phyloP scores from a whole-genome alignment of 1,140 invertebrate genomes.

The Hyphantria cunea region DNA sequence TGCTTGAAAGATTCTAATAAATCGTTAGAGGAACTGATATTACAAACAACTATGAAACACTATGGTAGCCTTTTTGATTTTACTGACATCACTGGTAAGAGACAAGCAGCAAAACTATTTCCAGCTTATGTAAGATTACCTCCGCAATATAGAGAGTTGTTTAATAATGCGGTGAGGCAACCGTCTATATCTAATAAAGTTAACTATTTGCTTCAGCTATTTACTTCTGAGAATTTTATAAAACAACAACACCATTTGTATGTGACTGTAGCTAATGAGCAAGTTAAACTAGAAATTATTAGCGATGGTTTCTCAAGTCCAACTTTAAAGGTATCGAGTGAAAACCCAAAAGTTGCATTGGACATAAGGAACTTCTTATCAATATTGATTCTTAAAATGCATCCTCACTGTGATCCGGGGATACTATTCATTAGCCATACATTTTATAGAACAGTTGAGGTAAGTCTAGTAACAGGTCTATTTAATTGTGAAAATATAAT shows the following conservation, averaged over 20 bases:
- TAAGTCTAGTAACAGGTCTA: slow-evolving; percentile 27
- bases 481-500: no score
- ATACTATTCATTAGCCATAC: slow-evolving; percentile 40
- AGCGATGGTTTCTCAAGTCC: slow-evolving; percentile 49
- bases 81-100: slow-evolving; percentile 27
- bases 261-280: slow-evolving; percentile 46
- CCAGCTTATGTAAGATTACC: slow-evolving; percentile 55
- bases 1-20: slow-evolving; percentile 35
- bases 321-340: slow-evolving; percentile 46
- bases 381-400: slow-evolving; percentile 44
- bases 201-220: slow-evolving; percentile 39
- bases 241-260: slow-evolving; percentile 41
- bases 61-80: slow-evolving; percentile 50
- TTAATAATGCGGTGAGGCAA: slow-evolving; percentile 40
- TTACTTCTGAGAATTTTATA: slow-evolving; percentile 54
- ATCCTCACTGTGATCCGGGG: slow-evolving; percentile 20
- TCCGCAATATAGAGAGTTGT: slow-evolving; percentile 42
- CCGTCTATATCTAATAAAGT: slow-evolving; percentile 42
- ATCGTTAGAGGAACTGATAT: slow-evolving; percentile 40
- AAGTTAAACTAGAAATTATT: slow-evolving; percentile 46
- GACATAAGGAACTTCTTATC: slow-evolving; percentile 60
- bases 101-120: slow-evolving; percentile 28
- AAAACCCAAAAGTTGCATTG: slow-evolving; percentile 43
- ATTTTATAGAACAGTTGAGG: slow-evolving; percentile 47
- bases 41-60: slow-evolving; percentile 36